Percentiles rank a stretch among this genome's conserved stretches.
phyloP scores from a whole-genome alignment of 2,888 invertebrate genomes.

The Tipula unca region DNA sequence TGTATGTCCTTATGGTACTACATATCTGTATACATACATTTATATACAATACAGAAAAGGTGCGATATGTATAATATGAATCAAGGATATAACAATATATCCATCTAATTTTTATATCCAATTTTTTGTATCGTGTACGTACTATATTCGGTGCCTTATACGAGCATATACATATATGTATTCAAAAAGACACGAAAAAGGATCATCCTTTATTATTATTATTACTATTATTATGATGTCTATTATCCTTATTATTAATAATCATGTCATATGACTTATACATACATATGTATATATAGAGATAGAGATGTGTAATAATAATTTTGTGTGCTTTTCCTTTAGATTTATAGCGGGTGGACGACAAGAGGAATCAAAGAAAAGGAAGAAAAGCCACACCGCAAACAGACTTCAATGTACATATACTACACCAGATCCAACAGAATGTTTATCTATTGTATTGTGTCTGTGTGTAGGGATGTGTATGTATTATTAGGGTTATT shows the following conservation, averaged over 20 bases:
- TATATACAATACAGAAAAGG: neutral
- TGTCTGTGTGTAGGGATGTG: neutral
- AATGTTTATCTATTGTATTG: neutral
- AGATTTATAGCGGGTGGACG: neutral
- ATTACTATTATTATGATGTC: conserved; percentile 14
- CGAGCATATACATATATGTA: no score
- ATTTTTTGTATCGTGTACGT: neutral
- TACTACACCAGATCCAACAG: neutral
- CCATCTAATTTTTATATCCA: neutral
- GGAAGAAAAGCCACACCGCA: neutral
- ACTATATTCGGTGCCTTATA: neutral
- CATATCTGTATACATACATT: neutral
- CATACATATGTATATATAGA: neutral
- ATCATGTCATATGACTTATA: conserved; percentile 16
- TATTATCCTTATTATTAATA: conserved; percentile 17
- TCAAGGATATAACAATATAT: neutral
- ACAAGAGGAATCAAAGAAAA: neutral
- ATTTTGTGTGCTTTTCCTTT: neutral
- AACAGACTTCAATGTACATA: neutral
- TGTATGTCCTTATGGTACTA: neutral
- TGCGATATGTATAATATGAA: neutral
- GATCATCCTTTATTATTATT: conserved; percentile 18
- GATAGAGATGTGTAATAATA: neutral
- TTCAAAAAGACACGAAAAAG: conserved; percentile 15
- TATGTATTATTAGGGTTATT: neutral